A percentile compares a stretch with the other conserved stretches of the same genome.
Evolutionary conservation across 1,140 invertebrate genomes (phyloP).

Genomic region (Heliconius eleuchia): DNA sequence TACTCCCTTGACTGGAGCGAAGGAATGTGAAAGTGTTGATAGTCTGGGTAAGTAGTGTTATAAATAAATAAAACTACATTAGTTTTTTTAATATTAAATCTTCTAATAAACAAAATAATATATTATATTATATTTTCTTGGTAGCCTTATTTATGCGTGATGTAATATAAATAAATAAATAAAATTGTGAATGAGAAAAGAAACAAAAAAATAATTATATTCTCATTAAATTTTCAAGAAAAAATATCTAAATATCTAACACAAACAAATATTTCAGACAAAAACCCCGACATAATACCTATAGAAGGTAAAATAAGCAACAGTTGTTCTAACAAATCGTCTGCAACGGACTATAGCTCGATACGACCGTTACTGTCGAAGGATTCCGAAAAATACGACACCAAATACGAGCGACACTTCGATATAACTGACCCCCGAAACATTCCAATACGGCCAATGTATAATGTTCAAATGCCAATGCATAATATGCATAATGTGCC

Average conservation of each 20-base stretch:
- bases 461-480: slow-evolving; percentile 47
- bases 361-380: slow-evolving; percentile 66
- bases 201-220: no score
- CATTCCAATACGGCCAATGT: slow-evolving; percentile 66
- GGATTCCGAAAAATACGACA: slow-evolving; percentile 64
- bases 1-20: slow-evolving; percentile 61
- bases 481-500: slow-evolving; percentile 61
- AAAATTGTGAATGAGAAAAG: no score
- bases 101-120: no score
- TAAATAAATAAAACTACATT: no score
- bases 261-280: slow-evolving; percentile 47
- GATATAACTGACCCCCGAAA: slow-evolving; percentile 60
- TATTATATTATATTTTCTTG: no score
- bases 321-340: slow-evolving; percentile 70
- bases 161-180: no score
- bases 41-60: slow-evolving; percentile 55
- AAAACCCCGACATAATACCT: slow-evolving; percentile 76
- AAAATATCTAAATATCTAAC: background rate
- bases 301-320: slow-evolving; percentile 72
- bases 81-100: no score
- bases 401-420: slow-evolving; percentile 59
- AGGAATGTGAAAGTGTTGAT: slow-evolving; percentile 67
- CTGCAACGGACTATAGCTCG: slow-evolving; percentile 68
- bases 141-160: no score
- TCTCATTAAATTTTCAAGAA: no score